A percentile compares a stretch with the other conserved stretches of the same genome.
Conservation (phyloP, 2,888 invertebrate genomes). For the Caenorhabditis macrosperma region DNA sequence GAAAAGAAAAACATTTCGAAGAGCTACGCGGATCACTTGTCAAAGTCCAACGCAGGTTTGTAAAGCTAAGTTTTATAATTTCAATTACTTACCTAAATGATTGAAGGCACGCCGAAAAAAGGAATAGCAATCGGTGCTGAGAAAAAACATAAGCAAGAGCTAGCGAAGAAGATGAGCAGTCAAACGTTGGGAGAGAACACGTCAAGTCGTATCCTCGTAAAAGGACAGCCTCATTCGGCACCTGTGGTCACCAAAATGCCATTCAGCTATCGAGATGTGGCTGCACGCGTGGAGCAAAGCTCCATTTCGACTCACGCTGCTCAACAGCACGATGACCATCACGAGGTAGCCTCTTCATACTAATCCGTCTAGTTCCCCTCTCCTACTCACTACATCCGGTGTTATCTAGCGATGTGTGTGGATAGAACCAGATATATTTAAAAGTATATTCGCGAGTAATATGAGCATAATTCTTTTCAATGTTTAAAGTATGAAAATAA, state of each 20-base stretch:
- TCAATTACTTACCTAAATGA: neutral
- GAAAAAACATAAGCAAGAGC: slow-evolving; percentile 52
- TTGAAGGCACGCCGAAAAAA: slow-evolving; percentile 15
- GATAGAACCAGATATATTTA: neutral
- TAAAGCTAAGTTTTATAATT: neutral
- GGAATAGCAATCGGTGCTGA: slow-evolving; percentile 45
- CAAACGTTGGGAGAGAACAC: slow-evolving; percentile 12
- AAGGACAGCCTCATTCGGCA: slow-evolving; percentile 64
- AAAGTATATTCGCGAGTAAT: too few relatives aligned
- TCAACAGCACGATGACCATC: slow-evolving; percentile 26
- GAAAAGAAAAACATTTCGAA: slow-evolving; percentile 32
- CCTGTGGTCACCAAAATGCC: slow-evolving; percentile 67
- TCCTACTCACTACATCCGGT: neutral
- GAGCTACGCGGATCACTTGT: slow-evolving; percentile 47
- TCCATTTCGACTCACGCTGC: neutral
- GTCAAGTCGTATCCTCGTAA: slow-evolving; percentile 36
- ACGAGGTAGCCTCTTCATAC: slow-evolving; percentile 12
- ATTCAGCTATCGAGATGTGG: slow-evolving; percentile 61
- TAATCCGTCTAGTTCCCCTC: neutral
- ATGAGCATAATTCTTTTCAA: too few relatives aligned
- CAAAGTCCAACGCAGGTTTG: slow-evolving; percentile 24
- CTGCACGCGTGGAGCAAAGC: slow-evolving; percentile 38
- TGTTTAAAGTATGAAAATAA: too few relatives aligned
- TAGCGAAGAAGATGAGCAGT: slow-evolving; percentile 46
- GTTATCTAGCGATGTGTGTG: neutral